These are phyloP conservation scores for Nesometra sesokonis DNA, from an alignment of 35 echinoderm and acorn worm species.

Conservation along the genomic window DNA sequence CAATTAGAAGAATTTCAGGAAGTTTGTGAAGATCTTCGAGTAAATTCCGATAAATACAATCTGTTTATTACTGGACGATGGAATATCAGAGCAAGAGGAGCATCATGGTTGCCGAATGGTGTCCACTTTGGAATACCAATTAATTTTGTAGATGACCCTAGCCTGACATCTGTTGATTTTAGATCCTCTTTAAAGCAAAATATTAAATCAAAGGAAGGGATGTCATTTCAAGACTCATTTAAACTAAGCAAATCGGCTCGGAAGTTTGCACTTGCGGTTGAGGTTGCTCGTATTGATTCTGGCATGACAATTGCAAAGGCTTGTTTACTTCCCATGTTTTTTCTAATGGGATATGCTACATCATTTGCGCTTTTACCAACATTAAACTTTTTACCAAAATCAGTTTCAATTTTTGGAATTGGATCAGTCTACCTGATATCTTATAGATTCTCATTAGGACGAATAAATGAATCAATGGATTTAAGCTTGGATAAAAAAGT, in stretches of 20 bases:
- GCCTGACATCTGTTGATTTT: slow-evolving; percentile 19
- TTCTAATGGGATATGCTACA: slow-evolving; percentile 31
- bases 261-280: slow-evolving; percentile 64
- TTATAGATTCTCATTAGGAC: slow-evolving; percentile 44
- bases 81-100: slow-evolving; percentile 39
- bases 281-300: slow-evolving; percentile 32
- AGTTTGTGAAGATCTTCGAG: slow-evolving; percentile 37
- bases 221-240: slow-evolving; percentile 37
- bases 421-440: slow-evolving; percentile 28
- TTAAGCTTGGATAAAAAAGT: slow-evolving; percentile 42
- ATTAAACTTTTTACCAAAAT: slow-evolving; percentile 23
- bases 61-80: slow-evolving; percentile 42
- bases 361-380: slow-evolving; percentile 36
- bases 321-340: slow-evolving; percentile 41
- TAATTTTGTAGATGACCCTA: slow-evolving; percentile 37
- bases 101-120: slow-evolving; percentile 65
- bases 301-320: slow-evolving; percentile 30
- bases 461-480: slow-evolving; percentile 50
- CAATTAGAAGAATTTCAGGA: slow-evolving; percentile 60
- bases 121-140: slow-evolving; percentile 71
- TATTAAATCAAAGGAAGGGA: slow-evolving; percentile 53
- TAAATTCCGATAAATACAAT: slow-evolving; percentile 29
- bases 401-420: slow-evolving; percentile 5
- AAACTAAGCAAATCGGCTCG: slow-evolving; percentile 45
- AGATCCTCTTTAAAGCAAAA: slow-evolving; percentile 30